Percentiles rank a stretch among this genome's conserved stretches.
phyloP scores from a whole-genome alignment of 2,888 invertebrate species.

The Pycnomerus fuliginosus region DNA sequence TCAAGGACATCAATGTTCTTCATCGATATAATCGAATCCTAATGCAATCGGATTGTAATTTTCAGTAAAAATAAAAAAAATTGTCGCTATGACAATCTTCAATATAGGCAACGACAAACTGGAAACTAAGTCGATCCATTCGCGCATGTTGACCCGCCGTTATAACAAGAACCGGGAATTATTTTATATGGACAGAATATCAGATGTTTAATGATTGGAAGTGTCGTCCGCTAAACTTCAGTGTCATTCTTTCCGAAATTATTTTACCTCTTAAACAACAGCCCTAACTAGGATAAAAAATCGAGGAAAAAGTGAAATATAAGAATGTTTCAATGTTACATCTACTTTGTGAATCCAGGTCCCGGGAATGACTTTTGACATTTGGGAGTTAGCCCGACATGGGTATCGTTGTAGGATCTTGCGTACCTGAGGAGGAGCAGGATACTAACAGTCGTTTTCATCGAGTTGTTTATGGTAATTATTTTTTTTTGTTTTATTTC shows the following conservation, averaged over 20 bases:
- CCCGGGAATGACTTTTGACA: conserved; percentile 43
- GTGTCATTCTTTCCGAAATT: too few species aligned
- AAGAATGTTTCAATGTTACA: too few species aligned
- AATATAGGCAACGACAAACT: conserved; percentile 20
- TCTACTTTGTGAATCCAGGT: conserved; percentile 14
- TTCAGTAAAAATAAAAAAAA: conserved; percentile 5
- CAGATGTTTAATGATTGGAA: too few species aligned
- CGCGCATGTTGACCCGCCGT: conserved; percentile 39
- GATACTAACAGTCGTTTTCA: conserved; percentile 52
- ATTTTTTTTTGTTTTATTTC: conserved; percentile 2
- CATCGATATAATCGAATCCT: conserved; percentile 6
- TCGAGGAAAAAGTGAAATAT: too few species aligned
- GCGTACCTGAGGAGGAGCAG: conserved; percentile 67
- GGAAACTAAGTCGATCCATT: conserved; percentile 29
- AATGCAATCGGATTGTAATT: too few species aligned
- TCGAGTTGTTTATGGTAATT: conserved; percentile 54
- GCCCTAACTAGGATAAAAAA: too few species aligned
- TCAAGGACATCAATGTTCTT: too few species aligned
- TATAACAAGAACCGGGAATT: too few species aligned
- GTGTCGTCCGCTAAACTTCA: too few species aligned
- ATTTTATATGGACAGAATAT: too few species aligned
- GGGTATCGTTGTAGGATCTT: conserved; percentile 73
- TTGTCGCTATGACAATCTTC: conserved; percentile 22
- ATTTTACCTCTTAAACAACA: too few species aligned
- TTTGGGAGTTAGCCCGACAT: conserved; percentile 51